phyloP scores from a whole-genome alignment of 2,888 invertebrate genomes.

The Rhimphoctona megacephalus region DNA sequence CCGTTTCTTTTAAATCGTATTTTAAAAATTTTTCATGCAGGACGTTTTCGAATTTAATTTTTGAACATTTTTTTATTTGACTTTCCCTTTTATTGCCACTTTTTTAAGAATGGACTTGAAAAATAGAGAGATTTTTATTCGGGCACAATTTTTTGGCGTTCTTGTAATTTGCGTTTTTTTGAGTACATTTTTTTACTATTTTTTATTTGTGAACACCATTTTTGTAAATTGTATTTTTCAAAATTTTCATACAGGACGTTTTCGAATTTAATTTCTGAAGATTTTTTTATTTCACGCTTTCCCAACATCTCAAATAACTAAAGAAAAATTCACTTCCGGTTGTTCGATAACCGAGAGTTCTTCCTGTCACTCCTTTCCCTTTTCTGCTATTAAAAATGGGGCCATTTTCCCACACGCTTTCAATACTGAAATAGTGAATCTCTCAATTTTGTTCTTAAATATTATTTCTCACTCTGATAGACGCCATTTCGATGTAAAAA shows the following conservation, averaged over 20 bases:
- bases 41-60: too few species aligned
- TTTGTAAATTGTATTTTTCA: background rate
- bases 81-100: conserved; percentile 3
- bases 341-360: conserved; percentile 57
- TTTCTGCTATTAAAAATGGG: background rate
- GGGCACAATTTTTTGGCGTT: background rate
- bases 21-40: too few species aligned
- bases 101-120: too few species aligned
- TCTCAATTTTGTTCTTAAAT: background rate
- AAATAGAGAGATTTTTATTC: too few species aligned
- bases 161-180: too few species aligned
- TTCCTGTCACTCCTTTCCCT: conserved; percentile 31
- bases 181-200: too few species aligned
- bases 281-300: conserved; percentile 23
- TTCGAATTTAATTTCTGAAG: background rate
- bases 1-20: too few species aligned
- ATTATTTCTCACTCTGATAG: too few species aligned
- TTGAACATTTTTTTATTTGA: background rate
- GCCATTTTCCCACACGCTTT: background rate
- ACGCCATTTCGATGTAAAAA: background rate
- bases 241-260: background rate
- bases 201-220: background rate
- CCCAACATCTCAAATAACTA: background rate
- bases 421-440: background rate
- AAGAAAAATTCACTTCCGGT: conserved; percentile 52